phyloP scores from a whole-genome alignment of 2,113 vertebrate genomes.

The Actenoides lindsayi region DNA sequence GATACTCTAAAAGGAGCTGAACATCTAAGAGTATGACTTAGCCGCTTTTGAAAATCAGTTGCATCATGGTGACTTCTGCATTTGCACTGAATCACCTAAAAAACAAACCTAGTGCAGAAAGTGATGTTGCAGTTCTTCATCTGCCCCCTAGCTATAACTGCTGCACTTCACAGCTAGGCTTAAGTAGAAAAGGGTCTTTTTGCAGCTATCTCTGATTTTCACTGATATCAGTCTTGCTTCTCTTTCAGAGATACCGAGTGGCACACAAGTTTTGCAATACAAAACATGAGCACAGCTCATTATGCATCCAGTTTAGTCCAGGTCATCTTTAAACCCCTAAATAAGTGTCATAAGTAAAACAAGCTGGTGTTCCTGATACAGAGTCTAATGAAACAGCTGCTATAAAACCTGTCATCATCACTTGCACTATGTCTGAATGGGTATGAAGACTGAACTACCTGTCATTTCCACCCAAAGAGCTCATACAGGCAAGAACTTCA shows the following conservation, averaged over 20 bases:
- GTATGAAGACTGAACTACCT: neutral
- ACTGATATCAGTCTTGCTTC: neutral
- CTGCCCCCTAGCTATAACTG: neutral
- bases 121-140: neutral
- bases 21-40: neutral
- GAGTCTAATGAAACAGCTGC: neutral
- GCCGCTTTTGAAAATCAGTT: neutral
- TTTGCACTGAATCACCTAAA: neutral
- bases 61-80: neutral
- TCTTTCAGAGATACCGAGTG: neutral
- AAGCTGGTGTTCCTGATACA: accelerated
- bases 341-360: neutral
- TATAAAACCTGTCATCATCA: neutral
- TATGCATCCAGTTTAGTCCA: neutral
- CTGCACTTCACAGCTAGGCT: neutral
- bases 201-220: neutral
- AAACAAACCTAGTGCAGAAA: neutral
- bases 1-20: neutral
- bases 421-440: neutral
- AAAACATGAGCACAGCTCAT: neutral
- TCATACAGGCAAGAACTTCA: neutral
- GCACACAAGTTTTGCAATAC: neutral
- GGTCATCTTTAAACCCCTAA: neutral
- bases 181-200: neutral
- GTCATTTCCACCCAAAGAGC: neutral